Evolutionary conservation across 1,140 invertebrate genomes (phyloP), one percentile per base, ranked within the genome.

Genomic region (Musca domestica): DNA sequence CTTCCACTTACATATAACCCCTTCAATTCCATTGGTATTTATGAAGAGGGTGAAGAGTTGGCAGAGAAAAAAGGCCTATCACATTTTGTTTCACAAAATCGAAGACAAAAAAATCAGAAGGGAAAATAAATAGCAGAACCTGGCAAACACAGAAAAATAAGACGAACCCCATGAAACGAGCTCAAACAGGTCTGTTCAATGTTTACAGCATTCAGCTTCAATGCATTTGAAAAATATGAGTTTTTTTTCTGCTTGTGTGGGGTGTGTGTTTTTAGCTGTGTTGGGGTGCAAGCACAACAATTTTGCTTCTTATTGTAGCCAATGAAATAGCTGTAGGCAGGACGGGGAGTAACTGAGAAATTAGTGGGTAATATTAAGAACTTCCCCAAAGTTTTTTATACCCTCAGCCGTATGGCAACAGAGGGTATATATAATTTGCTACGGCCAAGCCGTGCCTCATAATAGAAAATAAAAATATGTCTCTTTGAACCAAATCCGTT

Each of bases 121-220:
- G 56, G n/a, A 61, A 41, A 19, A 61, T 14, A 27, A 58, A 58
- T 23, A 30, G 34, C 34, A 41, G 34, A 41, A 9, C 34, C 5
- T 41, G 10, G 34, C 34, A 41, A 41, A 41, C 10, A 41, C 34
- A 58, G 27, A 58, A 61, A 61, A 34, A 19, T 27, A 61, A 61
- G 9, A 34, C 27, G 34, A 61, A 20, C 17, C 34, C 56, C 41
- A 34, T 17, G 2, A 61, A 30, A 61, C 17, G 56, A 41, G 56
- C 56, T 34, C 20, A 61, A 61, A 17, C 27, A 61, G 34, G 56
- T 27, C 56, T 30, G 27, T 30, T 30, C 54, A 61, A 61, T 61
- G 56, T 61, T 61, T 61, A 61, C 56, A 41, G 22, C 56, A 61
- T 61, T 61, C 56, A 61, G 56, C 56, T 61, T 61, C 56, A 61